phyloP scores from a whole-genome alignment of 1,140 invertebrate species.

The Sinella curviseta region DNA sequence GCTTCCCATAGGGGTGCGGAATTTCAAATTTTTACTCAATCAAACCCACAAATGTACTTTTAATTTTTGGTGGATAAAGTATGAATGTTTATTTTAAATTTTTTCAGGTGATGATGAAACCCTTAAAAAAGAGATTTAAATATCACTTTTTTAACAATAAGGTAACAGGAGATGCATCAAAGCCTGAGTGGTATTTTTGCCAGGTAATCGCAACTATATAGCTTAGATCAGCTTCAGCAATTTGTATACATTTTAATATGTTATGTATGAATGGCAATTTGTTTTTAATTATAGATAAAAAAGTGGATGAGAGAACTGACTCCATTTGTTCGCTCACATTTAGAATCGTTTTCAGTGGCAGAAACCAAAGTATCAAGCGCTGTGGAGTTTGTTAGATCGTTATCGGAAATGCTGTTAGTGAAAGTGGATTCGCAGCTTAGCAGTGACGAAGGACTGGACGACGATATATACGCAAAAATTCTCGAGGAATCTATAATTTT shows the following conservation, averaged over 20 bases:
- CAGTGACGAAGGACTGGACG: constrained; percentile 19
- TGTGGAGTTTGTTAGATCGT: constrained; percentile 40
- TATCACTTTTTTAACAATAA: constrained; percentile 46
- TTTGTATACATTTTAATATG: too few species aligned
- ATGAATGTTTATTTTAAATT: constrained; percentile 20
- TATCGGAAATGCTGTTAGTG: constrained; percentile 42
- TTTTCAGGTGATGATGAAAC: constrained; percentile 42
- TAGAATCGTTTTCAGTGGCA: constrained; percentile 34
- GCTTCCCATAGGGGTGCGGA: neutral
- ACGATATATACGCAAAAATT: constrained; percentile 44
- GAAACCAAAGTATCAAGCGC: constrained; percentile 33
- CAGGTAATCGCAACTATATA: constrained; percentile 24
- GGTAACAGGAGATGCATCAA: constrained; percentile 36
- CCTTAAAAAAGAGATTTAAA: constrained; percentile 43
- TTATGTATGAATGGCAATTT: neutral
- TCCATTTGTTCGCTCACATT: constrained; percentile 41
- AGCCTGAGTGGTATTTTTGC: constrained; percentile 49
- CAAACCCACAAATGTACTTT: neutral
- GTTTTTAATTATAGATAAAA: too few species aligned
- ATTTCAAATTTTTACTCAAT: neutral
- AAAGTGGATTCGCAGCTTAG: constrained; percentile 43
- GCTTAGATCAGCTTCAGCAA: neutral
- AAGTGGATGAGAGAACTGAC: constrained; percentile 43
- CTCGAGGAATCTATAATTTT: constrained; percentile 45
- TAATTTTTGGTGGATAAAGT: constrained; percentile 32